Evolutionary conservation across 1,140 invertebrate species (phyloP).

Genomic region (Steinernema feltiae): DNA sequence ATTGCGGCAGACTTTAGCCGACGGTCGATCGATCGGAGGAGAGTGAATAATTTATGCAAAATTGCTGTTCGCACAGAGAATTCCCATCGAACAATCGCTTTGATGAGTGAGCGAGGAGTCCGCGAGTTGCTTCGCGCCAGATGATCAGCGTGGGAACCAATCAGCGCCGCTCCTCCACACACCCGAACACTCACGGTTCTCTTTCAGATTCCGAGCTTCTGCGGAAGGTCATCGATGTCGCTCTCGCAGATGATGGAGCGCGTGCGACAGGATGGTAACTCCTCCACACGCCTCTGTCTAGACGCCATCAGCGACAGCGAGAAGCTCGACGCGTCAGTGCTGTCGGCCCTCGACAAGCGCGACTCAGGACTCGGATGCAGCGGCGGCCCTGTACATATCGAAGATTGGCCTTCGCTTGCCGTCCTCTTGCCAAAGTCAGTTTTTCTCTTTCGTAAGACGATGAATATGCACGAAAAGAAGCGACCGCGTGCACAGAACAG

Average conservation of each 20-base stretch:
- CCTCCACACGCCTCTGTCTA: conserved; percentile 12
- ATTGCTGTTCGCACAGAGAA: not conserved
- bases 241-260: conserved; percentile 36
- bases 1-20: not conserved
- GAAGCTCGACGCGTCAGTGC: not conserved
- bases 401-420: conserved; percentile 54
- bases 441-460: not conserved
- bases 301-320: conserved; percentile 7
- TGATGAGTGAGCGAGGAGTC: not conserved
- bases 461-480: conserved; percentile 5
- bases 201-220: conserved; percentile 39
- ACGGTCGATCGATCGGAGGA: not conserved
- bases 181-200: too few relatives aligned
- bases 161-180: too few relatives aligned
- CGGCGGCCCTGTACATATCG: conserved; percentile 50
- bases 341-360: conserved; percentile 25
- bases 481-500: not conserved
- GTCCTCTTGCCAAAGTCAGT: conserved; percentile 54
- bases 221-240: conserved; percentile 26
- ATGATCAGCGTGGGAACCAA: too few relatives aligned
- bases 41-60: conserved; percentile 12
- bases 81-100: not conserved
- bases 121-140: not conserved
- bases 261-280: conserved; percentile 4
- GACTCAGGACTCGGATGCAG: conserved; percentile 54